These are phyloP conservation scores for Bellardia pandia DNA, from an alignment of 2,888 invertebrate genomes.

Conservation along the genomic window DNA sequence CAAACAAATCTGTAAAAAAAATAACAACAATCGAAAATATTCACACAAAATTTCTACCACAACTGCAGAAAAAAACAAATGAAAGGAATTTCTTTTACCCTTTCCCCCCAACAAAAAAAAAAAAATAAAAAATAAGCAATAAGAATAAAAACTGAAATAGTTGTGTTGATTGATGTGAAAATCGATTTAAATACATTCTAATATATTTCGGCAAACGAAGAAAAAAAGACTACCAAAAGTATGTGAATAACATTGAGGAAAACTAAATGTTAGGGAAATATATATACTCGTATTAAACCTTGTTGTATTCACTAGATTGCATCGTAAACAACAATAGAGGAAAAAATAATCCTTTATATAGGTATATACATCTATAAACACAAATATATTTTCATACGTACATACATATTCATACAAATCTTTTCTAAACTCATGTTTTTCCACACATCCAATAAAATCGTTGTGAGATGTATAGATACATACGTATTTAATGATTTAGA, in stretches of 20 bases:
- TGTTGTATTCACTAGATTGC: constrained; percentile 56
- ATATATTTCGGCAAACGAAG: constrained; percentile 12
- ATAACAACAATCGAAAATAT: constrained; percentile 14
- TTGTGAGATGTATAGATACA: neutral
- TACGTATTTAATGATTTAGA: constrained; percentile 4
- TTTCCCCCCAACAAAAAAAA: too few species aligned
- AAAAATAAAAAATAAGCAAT: constrained; percentile 6
- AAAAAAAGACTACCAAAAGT: neutral
- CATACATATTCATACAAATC: neutral
- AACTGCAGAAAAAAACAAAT: constrained; percentile 22
- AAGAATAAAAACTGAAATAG: constrained; percentile 53
- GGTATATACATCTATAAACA: too few species aligned
- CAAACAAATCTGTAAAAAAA: neutral
- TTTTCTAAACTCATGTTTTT: constrained; percentile 21
- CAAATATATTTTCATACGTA: too few species aligned
- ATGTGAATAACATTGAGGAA: constrained; percentile 41
- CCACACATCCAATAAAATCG: constrained; percentile 1
- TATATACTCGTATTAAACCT: constrained; percentile 41
- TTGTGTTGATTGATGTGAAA: constrained; percentile 69
- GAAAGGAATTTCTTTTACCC: constrained; percentile 14
- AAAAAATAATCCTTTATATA: constrained; percentile 18
- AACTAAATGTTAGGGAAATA: constrained; percentile 28
- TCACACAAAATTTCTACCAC: constrained; percentile 45
- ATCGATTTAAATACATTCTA: constrained; percentile 60
- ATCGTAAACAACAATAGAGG: constrained; percentile 55